Base-by-base conservation (phyloP, 1,140 invertebrate genomes). In the Brachionus rubens region DNA sequence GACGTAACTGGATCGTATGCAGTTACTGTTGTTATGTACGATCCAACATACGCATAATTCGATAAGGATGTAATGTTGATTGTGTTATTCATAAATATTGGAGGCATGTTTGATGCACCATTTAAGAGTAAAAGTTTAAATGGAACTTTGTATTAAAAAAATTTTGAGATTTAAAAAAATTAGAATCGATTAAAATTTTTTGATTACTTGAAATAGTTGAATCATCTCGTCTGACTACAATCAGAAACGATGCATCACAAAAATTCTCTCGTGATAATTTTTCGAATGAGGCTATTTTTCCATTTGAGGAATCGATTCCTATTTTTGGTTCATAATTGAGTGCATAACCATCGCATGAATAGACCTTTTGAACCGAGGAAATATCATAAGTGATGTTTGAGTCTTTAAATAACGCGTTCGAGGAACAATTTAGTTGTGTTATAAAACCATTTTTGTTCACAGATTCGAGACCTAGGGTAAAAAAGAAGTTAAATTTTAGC, bases 241-340 rank as follows among this genome's bases (percentile, higher is more conserved):
- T 46, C 16, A 30, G 19, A 41, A 72, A 72, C 19, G 30, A 72
- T 40, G 68, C 46, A 40, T 72, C 68, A 72, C 68, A 72, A 54
- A 72, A 72, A 16, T 50, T 40, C 12, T 50, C 24, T 72, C 46
- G 48, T 30, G 3, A 30, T 4, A 72, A 16, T 6, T 48, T 50
- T 36, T 54, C 40, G 24, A 72, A 72, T 26, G 68, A 21, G 24
- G 30, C n/a, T 2, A 72, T 48, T 50, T 26, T 12, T 9, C 68
- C 68, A 10, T 4, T 54, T 4, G 50, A 28, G 24, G 68, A 48
- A 50, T 72, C 50, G 19, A 72, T 72, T 14, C 68, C 68, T 21
- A 72, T 50, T 16, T 48, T 72, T 21, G 68, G 68, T 6, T 21
- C 16, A 72, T 72, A 72, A 30, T 50, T 54, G 16, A 50, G 48